Conservation (phyloP, 2,113 vertebrate genomes). For the Syrmaticus mikado region DNA sequence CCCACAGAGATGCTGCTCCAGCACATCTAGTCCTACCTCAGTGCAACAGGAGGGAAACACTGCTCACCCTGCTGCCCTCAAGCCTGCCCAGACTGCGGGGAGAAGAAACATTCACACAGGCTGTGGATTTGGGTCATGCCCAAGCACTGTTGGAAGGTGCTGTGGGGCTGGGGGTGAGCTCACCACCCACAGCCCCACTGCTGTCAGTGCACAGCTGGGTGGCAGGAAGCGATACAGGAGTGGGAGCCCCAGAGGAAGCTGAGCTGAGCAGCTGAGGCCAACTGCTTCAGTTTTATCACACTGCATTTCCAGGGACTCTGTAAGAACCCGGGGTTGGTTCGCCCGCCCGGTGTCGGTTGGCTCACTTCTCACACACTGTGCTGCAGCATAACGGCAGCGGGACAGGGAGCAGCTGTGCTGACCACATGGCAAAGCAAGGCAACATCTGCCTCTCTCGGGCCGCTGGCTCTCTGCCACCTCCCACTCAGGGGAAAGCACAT, state of each 20-base stretch:
- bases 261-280: slow-evolving; percentile 40
- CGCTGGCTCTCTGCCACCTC: not conserved
- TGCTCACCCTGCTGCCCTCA: not conserved
- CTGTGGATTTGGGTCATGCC: slow-evolving; percentile 34
- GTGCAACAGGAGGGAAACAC: not conserved
- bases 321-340: slow-evolving; percentile 29
- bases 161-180: slow-evolving; percentile 34
- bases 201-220: not conserved
- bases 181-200: not conserved
- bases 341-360: not conserved
- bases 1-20: not conserved
- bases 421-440: not conserved
- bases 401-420: slow-evolving; percentile 15
- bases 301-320: slow-evolving; percentile 49
- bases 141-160: not conserved
- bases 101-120: not conserved
- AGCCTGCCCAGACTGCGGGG: not conserved
- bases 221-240: slow-evolving; percentile 57
- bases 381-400: not conserved
- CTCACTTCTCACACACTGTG: accelerated
- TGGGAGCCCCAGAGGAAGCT: slow-evolving; percentile 38
- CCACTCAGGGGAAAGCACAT: not conserved
- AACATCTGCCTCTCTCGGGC: not conserved
- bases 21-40: not conserved
- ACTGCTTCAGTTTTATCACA: not conserved